Percentiles rank a stretch among this genome's conserved stretches.
Evolutionary conservation across 2,113 vertebrate species (phyloP).

Genomic region (Larimichthys polyactis): DNA sequence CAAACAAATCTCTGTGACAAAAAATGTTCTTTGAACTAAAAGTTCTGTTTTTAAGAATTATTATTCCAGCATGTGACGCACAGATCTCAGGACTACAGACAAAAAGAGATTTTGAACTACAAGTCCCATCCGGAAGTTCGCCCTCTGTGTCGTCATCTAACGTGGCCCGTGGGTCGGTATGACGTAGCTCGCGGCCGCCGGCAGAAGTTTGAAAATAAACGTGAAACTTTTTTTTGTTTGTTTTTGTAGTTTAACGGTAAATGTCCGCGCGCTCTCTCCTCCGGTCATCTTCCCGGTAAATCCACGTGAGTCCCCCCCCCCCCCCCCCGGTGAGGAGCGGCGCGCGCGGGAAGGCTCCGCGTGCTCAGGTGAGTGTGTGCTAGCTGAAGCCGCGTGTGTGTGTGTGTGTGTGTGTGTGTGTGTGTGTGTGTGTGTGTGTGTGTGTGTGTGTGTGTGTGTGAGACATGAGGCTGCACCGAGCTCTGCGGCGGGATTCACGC

Average conservation of each 20-base stretch:
- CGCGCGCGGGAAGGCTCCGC: background rate
- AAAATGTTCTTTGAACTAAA: no score
- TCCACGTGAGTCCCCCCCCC: background rate
- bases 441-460: background rate
- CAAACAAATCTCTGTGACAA: no score
- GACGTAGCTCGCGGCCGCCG: slow-evolving; percentile 50
- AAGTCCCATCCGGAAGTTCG: slow-evolving; percentile 11
- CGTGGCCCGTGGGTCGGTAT: slow-evolving; percentile 26
- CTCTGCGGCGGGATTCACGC: background rate
- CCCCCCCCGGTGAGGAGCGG: no score
- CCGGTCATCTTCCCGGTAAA: no score
- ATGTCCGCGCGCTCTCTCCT: no score
- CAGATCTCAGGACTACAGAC: no score
- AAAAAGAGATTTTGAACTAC: slow-evolving; percentile 18
- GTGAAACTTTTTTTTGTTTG: slow-evolving; percentile 60
- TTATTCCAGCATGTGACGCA: no score
- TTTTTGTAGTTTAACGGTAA: no score
- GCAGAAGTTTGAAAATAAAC: slow-evolving; percentile 79
- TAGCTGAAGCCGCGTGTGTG: slow-evolving; percentile 22
- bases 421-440: no score
- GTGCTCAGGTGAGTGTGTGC: slow-evolving; percentile 37
- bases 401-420: background rate
- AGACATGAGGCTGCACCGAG: slow-evolving; percentile 21
- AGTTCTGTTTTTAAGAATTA: no score
- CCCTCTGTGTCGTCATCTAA: slow-evolving; percentile 39